These are phyloP conservation scores for Andinoacara biseriatus DNA, from an alignment of 2,113 vertebrate species.

Conservation along the genomic window DNA sequence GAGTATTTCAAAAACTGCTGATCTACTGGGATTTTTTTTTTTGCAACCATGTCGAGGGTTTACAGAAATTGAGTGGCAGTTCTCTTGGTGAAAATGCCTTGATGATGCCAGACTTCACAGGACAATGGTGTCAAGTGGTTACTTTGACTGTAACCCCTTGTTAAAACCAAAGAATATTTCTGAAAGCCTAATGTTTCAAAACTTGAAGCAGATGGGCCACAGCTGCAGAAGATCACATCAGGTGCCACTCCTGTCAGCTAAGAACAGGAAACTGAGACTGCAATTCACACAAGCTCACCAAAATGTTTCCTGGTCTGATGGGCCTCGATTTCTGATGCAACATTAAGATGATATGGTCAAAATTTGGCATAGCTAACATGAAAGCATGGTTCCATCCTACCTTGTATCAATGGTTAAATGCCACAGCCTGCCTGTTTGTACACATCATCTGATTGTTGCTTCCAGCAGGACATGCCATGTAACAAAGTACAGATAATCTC, in stretches of 20 bases:
- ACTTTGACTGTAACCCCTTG: neutral
- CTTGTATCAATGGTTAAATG: neutral
- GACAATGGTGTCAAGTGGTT: neutral
- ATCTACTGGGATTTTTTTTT: neutral
- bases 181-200: neutral
- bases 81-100: neutral
- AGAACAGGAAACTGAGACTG: neutral
- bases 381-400: neutral
- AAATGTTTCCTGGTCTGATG: neutral
- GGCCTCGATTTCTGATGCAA: neutral
- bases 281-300: neutral
- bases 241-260: neutral
- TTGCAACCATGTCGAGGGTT: neutral
- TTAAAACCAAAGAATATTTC: neutral
- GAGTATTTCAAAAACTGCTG: neutral
- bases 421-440: neutral
- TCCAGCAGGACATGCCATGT: too few species aligned
- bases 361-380: neutral
- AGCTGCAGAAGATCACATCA: neutral
- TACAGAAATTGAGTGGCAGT: neutral
- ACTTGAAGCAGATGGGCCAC: too few species aligned
- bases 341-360: neutral
- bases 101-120: neutral
- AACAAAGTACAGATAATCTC: neutral
- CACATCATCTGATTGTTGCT: too few species aligned